A percentile compares a stretch with the other conserved stretches of the same genome.
Evolutionary conservation across 2,888 invertebrate species (phyloP).

Genomic region (Amblyjoppa proteus): DNA sequence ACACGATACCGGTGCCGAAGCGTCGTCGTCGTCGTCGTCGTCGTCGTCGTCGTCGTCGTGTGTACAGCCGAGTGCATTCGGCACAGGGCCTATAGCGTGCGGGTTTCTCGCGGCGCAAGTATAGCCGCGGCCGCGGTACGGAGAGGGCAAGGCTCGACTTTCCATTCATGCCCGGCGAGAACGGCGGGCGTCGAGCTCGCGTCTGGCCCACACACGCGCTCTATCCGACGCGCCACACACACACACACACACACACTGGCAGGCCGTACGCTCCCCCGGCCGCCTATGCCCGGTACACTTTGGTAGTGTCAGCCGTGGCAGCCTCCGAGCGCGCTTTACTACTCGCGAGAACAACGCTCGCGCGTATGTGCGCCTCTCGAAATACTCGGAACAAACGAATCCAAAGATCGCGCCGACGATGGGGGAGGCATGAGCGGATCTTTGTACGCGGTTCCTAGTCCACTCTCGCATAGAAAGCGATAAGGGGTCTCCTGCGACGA

Average conservation of each 20-base stretch:
- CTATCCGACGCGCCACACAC: constrained; percentile 36
- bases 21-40: neutral
- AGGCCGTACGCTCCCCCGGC: neutral
- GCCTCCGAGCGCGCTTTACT: neutral
- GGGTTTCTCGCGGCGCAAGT: constrained; percentile 24
- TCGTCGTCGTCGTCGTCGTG: neutral
- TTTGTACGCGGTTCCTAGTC: neutral
- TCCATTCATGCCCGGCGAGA: constrained; percentile 71
- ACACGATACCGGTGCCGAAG: constrained; percentile 32
- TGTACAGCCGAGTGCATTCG: constrained; percentile 26
- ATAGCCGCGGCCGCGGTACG: constrained; percentile 17
- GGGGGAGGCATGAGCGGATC: neutral
- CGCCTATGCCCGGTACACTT: neutral
- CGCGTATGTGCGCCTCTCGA: constrained; percentile 3
- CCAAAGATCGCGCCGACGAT: constrained; percentile 15
- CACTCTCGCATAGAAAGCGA: neutral
- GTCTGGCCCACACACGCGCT: constrained; percentile 48
- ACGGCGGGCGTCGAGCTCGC: constrained; percentile 48
- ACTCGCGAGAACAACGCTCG: neutral
- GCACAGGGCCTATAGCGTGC: constrained; percentile 30
- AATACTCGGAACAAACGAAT: constrained; percentile 35
- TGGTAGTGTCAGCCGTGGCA: neutral
- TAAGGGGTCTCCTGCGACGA: neutral
- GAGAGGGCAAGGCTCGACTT: constrained; percentile 61
- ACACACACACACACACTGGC: constrained; percentile 16